Evolutionary conservation across 53 echinoderm and acorn worm genomes (phyloP).

Genomic region (Temnopleurus reevesii): DNA sequence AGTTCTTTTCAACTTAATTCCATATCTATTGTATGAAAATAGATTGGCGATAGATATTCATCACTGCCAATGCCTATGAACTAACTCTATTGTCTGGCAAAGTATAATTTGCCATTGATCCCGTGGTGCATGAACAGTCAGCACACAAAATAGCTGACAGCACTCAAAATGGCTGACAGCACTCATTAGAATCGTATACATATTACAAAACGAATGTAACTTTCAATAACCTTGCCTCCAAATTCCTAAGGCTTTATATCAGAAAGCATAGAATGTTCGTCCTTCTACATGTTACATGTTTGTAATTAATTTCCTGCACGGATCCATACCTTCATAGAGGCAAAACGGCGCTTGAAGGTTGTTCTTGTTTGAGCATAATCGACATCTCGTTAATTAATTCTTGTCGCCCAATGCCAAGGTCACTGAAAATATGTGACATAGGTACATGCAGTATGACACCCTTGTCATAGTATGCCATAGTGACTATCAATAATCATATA

Average conservation of each 20-base stretch:
- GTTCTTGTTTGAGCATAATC: background rate
- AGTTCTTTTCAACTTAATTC: no score
- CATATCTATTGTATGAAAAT: no score
- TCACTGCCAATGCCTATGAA: background rate
- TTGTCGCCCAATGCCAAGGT: constrained; percentile 21
- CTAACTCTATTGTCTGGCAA: background rate
- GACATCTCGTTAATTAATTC: background rate
- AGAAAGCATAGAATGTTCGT: background rate
- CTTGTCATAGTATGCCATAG: no score
- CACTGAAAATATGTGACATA: background rate
- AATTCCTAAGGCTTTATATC: background rate
- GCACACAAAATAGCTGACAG: background rate
- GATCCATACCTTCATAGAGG: background rate
- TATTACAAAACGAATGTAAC: background rate
- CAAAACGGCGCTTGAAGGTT: background rate
- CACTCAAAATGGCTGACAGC: background rate
- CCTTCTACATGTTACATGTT: background rate
- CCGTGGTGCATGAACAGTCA: background rate
- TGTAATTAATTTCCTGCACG: background rate
- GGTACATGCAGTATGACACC: no score
- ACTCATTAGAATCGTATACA: background rate
- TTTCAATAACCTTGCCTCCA: background rate
- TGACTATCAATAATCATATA: no score
- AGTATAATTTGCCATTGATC: background rate
- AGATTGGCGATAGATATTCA: no score